Evolutionary conservation across 1,140 invertebrate species (phyloP).

Genomic region (Calephelis virginiensis): DNA sequence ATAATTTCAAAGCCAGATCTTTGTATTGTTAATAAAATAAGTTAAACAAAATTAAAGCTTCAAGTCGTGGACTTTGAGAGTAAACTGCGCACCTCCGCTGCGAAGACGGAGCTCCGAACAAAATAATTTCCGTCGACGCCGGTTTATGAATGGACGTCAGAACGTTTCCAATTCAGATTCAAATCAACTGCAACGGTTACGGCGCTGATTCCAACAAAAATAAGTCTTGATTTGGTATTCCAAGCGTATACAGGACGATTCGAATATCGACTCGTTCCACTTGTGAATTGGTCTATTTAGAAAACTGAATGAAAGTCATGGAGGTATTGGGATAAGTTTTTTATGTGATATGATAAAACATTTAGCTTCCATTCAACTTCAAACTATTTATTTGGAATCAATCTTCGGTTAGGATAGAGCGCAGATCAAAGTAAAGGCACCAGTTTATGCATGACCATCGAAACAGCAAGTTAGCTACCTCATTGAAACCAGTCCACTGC

Average conservation of each 20-base stretch:
- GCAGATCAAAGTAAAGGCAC: too few species aligned
- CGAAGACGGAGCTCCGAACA: slow-evolving; percentile 26
- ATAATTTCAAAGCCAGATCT: neutral
- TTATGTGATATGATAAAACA: too few species aligned
- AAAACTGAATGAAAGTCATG: neutral
- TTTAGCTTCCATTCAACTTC: too few species aligned
- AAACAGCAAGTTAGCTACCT: too few species aligned
- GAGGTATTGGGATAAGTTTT: too few species aligned
- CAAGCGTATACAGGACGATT: slow-evolving; percentile 7
- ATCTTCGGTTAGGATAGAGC: too few species aligned
- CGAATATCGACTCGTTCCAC: slow-evolving; percentile 5
- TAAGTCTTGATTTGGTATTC: slow-evolving; percentile 11
- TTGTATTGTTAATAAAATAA: slow-evolving; percentile 12
- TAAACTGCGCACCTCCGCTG: neutral
- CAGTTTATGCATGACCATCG: too few species aligned
- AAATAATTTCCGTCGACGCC: slow-evolving; percentile 42
- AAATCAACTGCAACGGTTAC: slow-evolving; percentile 16
- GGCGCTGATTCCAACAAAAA: slow-evolving; percentile 14
- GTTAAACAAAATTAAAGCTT: slow-evolving; percentile 12
- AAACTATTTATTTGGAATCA: too few species aligned
- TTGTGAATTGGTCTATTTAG: slow-evolving; percentile 8
- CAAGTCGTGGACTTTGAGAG: neutral
- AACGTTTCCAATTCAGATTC: slow-evolving; percentile 25
- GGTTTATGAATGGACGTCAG: slow-evolving; percentile 24
- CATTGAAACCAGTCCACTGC: too few species aligned